Percentiles rank a stretch among this genome's conserved stretches.
phyloP scores from a whole-genome alignment of 2,797 vertebrate genomes.

The Poecilia wingei region DNA sequence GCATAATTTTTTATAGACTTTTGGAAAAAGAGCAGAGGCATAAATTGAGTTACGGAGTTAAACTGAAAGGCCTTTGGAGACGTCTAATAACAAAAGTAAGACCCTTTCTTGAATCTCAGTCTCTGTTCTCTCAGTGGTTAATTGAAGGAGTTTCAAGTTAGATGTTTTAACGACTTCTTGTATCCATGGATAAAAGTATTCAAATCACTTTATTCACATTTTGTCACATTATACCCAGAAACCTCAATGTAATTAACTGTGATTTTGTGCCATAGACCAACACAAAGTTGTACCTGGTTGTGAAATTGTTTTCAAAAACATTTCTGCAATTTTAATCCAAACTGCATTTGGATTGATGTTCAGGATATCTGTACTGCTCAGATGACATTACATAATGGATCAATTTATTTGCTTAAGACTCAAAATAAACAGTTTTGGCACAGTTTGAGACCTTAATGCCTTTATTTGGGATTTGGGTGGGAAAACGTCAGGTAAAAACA shows the following conservation, averaged over 20 bases:
- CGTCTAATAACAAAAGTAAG: neutral
- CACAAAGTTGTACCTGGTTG: neutral
- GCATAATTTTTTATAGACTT: neutral
- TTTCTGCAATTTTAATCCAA: neutral
- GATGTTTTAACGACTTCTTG: neutral
- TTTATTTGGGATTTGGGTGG: neutral
- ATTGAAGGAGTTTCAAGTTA: neutral
- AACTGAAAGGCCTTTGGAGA: neutral
- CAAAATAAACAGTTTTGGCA: neutral
- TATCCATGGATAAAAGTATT: neutral
- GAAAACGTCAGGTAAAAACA: too few species aligned
- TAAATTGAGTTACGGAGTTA: neutral
- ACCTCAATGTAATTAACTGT: neutral
- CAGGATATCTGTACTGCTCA: neutral
- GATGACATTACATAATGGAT: neutral
- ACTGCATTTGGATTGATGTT: too few species aligned
- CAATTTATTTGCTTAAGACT: neutral
- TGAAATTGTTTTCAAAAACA: neutral
- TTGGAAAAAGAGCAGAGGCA: neutral
- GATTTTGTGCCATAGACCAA: neutral
- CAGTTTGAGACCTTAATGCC: neutral
- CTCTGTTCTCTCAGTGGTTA: neutral
- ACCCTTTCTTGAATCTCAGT: neutral
- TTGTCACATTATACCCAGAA: neutral
- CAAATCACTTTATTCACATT: neutral